Evolutionary conservation across 30 jellyfish, hydroid and myxozoan species (phyloP), one percentile per base, ranked within the genome.

Genomic region (Aurelia aurita): DNA sequence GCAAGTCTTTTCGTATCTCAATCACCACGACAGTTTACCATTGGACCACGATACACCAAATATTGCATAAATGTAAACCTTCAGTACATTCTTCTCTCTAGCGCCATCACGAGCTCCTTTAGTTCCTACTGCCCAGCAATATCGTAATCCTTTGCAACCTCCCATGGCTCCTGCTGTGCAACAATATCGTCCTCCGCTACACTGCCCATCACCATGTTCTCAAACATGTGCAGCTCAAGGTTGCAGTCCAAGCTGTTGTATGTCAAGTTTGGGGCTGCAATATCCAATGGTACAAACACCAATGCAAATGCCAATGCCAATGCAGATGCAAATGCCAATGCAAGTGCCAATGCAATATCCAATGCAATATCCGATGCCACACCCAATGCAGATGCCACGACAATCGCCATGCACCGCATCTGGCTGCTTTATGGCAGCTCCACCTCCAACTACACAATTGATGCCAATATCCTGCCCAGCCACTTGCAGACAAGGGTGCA

Each of bases 191-290:
- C 95, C 95, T 9, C 95, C 95, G 43, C 63, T 85, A 27, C 95
- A 85, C 71, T 85, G 95, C 49, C 95, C 95, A 19, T 45, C 89
- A 22, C 95, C 95, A 20, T 85, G 95, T 49, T 57, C 95, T 3
- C 95, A 85, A 62, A 45, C 95, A 25, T 85, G 95, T 66, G 94
- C 94, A 19, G 53, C 88, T 18, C 88, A 72, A 45, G 95, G 95
- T 3, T 85, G 95, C 79, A 73, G 89, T 18, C 95, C 95, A 25
- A 74, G 95, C 57, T 85, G 95, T 62, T 85, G 95, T 44, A 53
- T 47, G 84, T 59, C 82, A 15, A 69, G 60, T 64, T 19, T 85
- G 77, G 89, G 82, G 12, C 32, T 60, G 31, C 94, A 60, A 47
- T 39, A 39, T 39, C 88, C 87, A 51, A 80, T 69, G 53, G 59